Conservation (phyloP, 2,113 vertebrate genomes). For the Tragelaphus imberbis region DNA sequence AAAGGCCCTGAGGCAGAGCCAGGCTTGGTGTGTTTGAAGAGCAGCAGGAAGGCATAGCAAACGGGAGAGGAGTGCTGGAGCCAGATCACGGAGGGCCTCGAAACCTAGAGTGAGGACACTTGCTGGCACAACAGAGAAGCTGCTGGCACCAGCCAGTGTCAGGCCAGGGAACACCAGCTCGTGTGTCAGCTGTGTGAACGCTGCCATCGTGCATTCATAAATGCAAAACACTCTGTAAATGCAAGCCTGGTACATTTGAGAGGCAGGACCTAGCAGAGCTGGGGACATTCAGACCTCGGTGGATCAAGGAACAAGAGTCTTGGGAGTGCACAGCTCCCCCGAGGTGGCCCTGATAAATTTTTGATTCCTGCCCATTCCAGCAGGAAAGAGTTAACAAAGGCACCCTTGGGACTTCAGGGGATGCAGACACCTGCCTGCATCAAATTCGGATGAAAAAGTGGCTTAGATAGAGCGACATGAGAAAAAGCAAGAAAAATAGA, state of each 20-base stretch:
- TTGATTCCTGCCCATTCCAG: not conserved
- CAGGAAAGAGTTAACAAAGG: not conserved
- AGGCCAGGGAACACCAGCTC: not conserved
- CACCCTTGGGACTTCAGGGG: not conserved
- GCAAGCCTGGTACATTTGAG: not conserved
- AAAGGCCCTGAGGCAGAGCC: not conserved
- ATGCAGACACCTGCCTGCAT: not conserved
- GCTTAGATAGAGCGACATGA: not conserved
- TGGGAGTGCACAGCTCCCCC: too few relatives aligned
- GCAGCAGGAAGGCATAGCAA: not conserved
- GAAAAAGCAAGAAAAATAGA: not conserved
- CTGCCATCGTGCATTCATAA: not conserved
- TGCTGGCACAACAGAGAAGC: not conserved
- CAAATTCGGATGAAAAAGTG: not conserved
- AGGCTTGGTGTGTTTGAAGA: not conserved
- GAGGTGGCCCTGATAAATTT: not conserved
- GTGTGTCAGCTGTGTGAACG: not conserved
- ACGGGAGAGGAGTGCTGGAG: fast-evolving
- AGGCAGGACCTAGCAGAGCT: not conserved
- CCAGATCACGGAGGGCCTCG: not conserved
- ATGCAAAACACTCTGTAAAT: not conserved
- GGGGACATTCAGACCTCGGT: not conserved
- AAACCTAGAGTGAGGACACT: not conserved
- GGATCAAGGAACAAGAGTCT: not conserved
- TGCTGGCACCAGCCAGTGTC: not conserved